A percentile compares a stretch with the other conserved stretches of the same genome.
Conservation (phyloP, 2,888 invertebrate species). For the Standfussiana lucernea region DNA sequence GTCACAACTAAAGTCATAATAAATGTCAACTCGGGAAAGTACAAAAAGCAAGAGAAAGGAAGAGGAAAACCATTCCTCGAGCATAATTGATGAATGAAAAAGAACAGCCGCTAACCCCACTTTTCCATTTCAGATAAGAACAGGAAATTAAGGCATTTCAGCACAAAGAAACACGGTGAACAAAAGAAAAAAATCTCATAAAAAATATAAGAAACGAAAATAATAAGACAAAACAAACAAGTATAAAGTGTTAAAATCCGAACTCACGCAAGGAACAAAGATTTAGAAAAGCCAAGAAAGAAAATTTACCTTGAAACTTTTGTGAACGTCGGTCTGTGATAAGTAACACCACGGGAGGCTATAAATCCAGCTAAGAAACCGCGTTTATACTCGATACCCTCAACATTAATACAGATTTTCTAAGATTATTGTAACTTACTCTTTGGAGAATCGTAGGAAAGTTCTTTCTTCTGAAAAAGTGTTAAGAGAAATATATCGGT, state of each 20-base stretch:
- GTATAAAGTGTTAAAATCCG: constrained; percentile 66
- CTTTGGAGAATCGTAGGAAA: constrained; percentile 61
- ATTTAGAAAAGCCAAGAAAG: constrained; percentile 74
- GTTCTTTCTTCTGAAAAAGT: constrained; percentile 54
- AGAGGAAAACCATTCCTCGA: background rate
- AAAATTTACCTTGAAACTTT: constrained; percentile 76
- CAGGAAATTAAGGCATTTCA: constrained; percentile 53
- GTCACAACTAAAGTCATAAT: background rate
- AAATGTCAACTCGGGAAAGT: constrained; percentile 1
- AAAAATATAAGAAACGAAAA: constrained; percentile 37
- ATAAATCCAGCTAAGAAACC: constrained; percentile 79
- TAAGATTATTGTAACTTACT: constrained; percentile 75
- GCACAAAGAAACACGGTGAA: constrained; percentile 46
- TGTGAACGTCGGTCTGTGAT: constrained; percentile 73
- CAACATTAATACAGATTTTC: constrained; percentile 81
- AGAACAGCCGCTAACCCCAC: constrained; percentile 29
- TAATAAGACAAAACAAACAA: constrained; percentile 64
- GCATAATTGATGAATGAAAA: constrained; percentile 33
- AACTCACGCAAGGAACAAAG: constrained; percentile 69
- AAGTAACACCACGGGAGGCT: constrained; percentile 77
- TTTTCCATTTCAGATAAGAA: constrained; percentile 56
- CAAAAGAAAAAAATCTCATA: constrained; percentile 49
- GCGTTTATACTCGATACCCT: constrained; percentile 77
- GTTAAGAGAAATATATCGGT: constrained; percentile 48
- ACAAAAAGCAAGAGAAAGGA: background rate